Conservation (phyloP, 2,797 vertebrate species). For the Enteromius paludinosus region DNA sequence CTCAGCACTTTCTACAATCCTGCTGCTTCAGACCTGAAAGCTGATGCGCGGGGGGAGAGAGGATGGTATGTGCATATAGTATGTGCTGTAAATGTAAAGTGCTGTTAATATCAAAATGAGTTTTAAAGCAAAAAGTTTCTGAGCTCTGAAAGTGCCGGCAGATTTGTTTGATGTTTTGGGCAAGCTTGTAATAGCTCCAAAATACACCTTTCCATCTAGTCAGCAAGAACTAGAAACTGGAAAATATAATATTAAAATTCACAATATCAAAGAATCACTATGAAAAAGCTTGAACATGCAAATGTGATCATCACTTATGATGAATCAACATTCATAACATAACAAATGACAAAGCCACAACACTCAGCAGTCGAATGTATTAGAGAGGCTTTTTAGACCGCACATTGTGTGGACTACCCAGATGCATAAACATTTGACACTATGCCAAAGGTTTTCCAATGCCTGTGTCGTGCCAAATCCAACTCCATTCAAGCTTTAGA, state of each 20-base stretch:
- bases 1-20: conserved; percentile 60
- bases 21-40: conserved; percentile 23
- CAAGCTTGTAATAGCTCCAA: background rate
- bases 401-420: conserved; percentile 30
- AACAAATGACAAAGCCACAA: conserved; percentile 2
- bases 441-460: conserved; percentile 41
- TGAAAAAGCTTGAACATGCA: background rate
- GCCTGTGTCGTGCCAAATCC: conserved; percentile 7
- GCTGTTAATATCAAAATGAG: background rate
- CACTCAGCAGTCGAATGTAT: conserved; percentile 34
- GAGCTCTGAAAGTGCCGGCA: background rate
- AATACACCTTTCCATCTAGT: background rate
- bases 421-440: conserved; percentile 49
- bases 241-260: background rate
- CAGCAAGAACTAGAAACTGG: background rate
- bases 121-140: conserved; percentile 6
- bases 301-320: conserved; percentile 5
- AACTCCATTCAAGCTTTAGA: background rate
- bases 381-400: conserved; percentile 43
- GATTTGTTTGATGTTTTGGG: background rate
- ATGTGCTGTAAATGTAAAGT: conserved; percentile 34
- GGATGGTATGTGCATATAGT: conserved; percentile 16
- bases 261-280: background rate
- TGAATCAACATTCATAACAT: background rate
- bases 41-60: background rate